Conservation (phyloP, 2,888 invertebrate genomes). For the Pammene aurita region DNA sequence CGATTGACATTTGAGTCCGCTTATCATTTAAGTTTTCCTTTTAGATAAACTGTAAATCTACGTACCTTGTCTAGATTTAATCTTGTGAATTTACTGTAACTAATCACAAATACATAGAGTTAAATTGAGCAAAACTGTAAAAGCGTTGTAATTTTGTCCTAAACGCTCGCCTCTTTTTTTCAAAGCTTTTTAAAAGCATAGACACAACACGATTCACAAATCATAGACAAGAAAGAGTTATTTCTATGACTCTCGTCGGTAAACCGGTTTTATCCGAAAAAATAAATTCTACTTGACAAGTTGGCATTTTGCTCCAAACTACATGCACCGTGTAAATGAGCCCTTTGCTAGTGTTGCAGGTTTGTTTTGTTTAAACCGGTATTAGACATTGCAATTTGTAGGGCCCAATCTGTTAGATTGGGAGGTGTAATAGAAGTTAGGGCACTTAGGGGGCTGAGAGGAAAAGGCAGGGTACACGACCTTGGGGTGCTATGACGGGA, state of each 20-base stretch:
- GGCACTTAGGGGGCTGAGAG: too few relatives aligned
- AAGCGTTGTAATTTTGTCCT: slow-evolving; percentile 59
- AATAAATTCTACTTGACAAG: background rate
- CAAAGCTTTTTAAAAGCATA: slow-evolving; percentile 50
- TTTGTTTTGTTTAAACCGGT: too few relatives aligned
- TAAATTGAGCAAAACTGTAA: slow-evolving; percentile 48
- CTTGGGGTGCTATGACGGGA: too few relatives aligned
- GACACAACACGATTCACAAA: slow-evolving; percentile 50
- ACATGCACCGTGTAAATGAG: too few relatives aligned
- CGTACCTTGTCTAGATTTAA: slow-evolving; percentile 57
- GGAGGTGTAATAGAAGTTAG: too few relatives aligned
- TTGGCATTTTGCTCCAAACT: too few relatives aligned
- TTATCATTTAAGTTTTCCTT: slow-evolving; percentile 44
- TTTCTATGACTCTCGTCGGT: slow-evolving; percentile 14
- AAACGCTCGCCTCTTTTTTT: slow-evolving; percentile 62
- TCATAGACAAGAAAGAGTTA: slow-evolving; percentile 9
- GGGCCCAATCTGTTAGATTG: too few relatives aligned
- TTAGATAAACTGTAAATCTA: slow-evolving; percentile 45
- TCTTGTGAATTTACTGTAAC: slow-evolving; percentile 49
- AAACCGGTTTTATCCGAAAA: slow-evolving; percentile 15
- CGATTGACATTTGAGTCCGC: slow-evolving; percentile 40
- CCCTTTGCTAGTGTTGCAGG: too few relatives aligned
- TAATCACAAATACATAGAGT: slow-evolving; percentile 50
- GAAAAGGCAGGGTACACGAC: too few relatives aligned
- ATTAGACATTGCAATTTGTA: too few relatives aligned